These are phyloP conservation scores for Tylochromis polylepis DNA, from an alignment of 2,113 vertebrate species.

Conservation along the genomic window DNA sequence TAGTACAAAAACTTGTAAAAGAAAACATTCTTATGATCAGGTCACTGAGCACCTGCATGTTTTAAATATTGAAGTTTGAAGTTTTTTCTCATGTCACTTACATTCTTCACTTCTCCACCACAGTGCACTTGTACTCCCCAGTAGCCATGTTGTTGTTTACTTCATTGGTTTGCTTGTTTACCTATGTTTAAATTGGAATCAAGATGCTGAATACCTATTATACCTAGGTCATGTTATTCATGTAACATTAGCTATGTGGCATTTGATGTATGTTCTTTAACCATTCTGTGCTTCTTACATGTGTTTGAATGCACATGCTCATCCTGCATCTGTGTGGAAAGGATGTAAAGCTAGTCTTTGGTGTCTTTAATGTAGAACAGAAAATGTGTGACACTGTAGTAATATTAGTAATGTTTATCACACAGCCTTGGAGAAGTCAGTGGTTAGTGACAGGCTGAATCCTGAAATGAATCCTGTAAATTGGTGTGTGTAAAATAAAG, in stretches of 20 bases:
- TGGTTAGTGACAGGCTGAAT: background rate
- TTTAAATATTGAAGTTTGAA: background rate
- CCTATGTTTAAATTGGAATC: slow-evolving; percentile 7
- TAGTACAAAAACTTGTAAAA: background rate
- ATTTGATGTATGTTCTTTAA: background rate
- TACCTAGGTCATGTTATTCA: slow-evolving; percentile 45
- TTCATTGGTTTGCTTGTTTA: background rate
- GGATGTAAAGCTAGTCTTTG: background rate
- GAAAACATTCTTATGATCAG: too few relatives aligned
- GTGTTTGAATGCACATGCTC: slow-evolving; percentile 18
- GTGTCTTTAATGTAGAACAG: background rate
- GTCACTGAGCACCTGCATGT: too few relatives aligned
- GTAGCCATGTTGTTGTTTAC: background rate
- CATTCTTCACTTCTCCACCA: background rate
- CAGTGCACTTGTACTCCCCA: background rate
- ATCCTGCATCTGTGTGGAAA: background rate
- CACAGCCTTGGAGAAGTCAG: slow-evolving; percentile 20
- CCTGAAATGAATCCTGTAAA: slow-evolving; percentile 13
- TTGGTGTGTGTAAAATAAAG: slow-evolving; percentile 19
- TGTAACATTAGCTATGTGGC: slow-evolving; percentile 34
- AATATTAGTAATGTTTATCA: background rate
- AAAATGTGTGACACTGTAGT: background rate
- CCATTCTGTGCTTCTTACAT: background rate
- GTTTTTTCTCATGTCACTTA: background rate
- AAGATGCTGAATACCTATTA: slow-evolving; percentile 9